Base-by-base conservation (phyloP, 2,888 invertebrate genomes). In the Xanthorhoe spadicearia region DNA sequence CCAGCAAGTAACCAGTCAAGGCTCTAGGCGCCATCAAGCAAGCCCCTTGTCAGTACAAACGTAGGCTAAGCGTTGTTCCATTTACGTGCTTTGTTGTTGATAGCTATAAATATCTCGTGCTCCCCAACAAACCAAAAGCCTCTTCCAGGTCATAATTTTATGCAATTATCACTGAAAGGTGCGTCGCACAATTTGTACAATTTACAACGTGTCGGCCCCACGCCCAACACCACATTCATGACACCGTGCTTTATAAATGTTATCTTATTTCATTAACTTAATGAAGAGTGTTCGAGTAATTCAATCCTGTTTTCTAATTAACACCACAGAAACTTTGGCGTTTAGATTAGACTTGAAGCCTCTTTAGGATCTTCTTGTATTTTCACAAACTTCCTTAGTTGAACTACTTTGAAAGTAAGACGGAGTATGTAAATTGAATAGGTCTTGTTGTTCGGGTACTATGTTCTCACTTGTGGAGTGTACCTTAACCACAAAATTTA, bases 231-330 rank as follows among this genome's bases (percentile, higher is more conserved):
- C 57, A 48, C 19, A 28, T 79, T 78, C 74, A 82, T 81, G 73
- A 76, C 76, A 74, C 77, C 78, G 74, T 73, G 77, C 83, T 82
- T 82, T 80, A 83, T 83, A 82, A 81, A 82, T 82, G 77, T 79
- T 84, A 86, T 87, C 88, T 85, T 80, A 83, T 87, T 90, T 88
- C 84, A 90, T 90, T 90, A 90, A 77, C 72, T 75, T 87, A 89
- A 91, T 88, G 84, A 88, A 84, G 79, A 81, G 78, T 79, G 73
- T 79, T 81, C 72, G 73, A 77, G 83, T 84, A 86, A 89, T 83
- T 76, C 75, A 82, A 89, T 84, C 81, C 78, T 75, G 77, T 82
- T 83, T 83, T 81, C 79, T 85, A 86, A 89, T 86, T 83, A 87
- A 81, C 83, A 77, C 74, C 77, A 70, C 69, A 74, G 73, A 74